Evolutionary conservation across 2,113 vertebrate species (phyloP).

Genomic region (Pterocles burchelli): DNA sequence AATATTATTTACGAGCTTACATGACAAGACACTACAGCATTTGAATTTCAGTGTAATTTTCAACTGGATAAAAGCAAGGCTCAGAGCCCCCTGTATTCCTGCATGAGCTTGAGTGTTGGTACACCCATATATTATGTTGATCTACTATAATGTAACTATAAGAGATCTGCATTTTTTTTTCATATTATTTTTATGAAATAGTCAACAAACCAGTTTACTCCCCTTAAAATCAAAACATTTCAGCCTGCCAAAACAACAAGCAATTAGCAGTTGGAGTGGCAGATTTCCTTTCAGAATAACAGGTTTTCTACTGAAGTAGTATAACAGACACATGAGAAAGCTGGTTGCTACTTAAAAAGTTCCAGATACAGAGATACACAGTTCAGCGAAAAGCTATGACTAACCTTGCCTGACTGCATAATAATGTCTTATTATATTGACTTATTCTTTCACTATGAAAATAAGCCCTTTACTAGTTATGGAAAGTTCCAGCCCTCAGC

Average conservation of each 20-base stretch:
- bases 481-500: not conserved
- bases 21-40: not conserved
- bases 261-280: not conserved
- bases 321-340: not conserved
- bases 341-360: not conserved
- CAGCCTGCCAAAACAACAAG: not conserved
- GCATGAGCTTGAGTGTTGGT: not conserved
- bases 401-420: not conserved
- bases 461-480: not conserved
- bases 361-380: not conserved
- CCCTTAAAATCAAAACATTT: not conserved
- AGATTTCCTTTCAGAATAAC: not conserved
- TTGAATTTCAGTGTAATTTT: not conserved
- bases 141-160: not conserved
- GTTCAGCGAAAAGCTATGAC: not conserved
- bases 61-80: not conserved
- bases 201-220: not conserved
- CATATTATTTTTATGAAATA: not conserved
- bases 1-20: not conserved
- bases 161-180: not conserved
- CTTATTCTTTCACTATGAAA: slow-evolving; percentile 31
- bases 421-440: not conserved
- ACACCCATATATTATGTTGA: not conserved
- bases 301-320: not conserved
- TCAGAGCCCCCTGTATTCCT: not conserved